Percentiles rank a stretch among this genome's conserved stretches.
phyloP scores from a whole-genome alignment of 2,797 vertebrate genomes.

The Alcedo atthis region DNA sequence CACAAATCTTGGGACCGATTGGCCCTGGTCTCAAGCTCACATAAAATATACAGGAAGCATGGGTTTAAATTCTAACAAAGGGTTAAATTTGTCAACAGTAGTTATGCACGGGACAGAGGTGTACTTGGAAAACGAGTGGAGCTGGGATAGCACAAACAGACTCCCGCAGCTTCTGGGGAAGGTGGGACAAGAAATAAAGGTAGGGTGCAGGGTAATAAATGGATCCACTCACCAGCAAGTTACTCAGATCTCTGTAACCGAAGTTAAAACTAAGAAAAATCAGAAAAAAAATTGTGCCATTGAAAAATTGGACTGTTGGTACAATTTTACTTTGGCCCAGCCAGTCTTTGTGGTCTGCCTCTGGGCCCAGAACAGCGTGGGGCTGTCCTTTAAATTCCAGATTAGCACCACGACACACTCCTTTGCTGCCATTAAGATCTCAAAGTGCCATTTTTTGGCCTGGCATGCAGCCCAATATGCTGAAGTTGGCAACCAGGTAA shows the following conservation, averaged over 20 bases:
- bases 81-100: conserved; percentile 46
- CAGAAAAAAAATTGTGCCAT: conserved; percentile 39
- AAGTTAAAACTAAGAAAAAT: conserved; percentile 11
- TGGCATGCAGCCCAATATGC: background rate
- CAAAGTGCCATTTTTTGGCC: conserved; percentile 58
- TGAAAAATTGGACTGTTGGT: conserved; percentile 57
- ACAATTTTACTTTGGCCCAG: conserved; percentile 60
- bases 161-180: conserved; percentile 48
- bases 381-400: conserved; percentile 63
- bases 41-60: conserved; percentile 55
- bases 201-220: conserved; percentile 57
- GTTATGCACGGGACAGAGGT: conserved; percentile 47
- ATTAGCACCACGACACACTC: background rate
- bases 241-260: conserved; percentile 45
- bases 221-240: conserved; percentile 28
- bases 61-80: conserved; percentile 51
- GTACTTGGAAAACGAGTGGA: conserved; percentile 61
- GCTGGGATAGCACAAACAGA: conserved; percentile 55
- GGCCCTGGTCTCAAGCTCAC: conserved; percentile 66
- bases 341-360: conserved; percentile 66
- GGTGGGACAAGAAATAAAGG: conserved; percentile 53
- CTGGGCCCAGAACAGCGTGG: conserved; percentile 5
- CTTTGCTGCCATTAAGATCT: conserved; percentile 25
- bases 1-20: background rate
- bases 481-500: conserved; percentile 43